Conservation (phyloP, 2,797 vertebrate species). For the Mionectes olivaceus region DNA sequence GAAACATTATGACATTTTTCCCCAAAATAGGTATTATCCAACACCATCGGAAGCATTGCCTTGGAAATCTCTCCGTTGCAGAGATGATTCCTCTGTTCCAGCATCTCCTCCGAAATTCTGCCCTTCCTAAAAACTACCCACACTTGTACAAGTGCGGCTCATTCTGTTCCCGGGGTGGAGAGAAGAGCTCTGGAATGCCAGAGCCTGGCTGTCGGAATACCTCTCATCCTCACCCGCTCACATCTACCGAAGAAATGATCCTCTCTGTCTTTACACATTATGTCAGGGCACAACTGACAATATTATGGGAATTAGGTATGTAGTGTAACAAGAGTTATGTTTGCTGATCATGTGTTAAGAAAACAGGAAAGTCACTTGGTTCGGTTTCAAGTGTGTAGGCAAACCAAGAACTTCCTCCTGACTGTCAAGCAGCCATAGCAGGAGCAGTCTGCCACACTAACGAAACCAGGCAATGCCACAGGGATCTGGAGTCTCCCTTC, state of each 20-base stretch:
- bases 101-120: neutral
- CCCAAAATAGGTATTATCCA: neutral
- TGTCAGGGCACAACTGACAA: slow-evolving; percentile 56
- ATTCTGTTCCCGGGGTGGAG: neutral
- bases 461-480: slow-evolving; percentile 31
- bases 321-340: slow-evolving; percentile 44
- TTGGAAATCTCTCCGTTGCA: neutral
- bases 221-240: slow-evolving; percentile 24
- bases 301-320: slow-evolving; percentile 55
- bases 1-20: neutral
- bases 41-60: neutral
- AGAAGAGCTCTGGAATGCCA: neutral
- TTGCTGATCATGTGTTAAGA: slow-evolving; percentile 59
- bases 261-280: slow-evolving; percentile 48
- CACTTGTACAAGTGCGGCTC: neutral
- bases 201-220: slow-evolving; percentile 17
- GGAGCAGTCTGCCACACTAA: neutral
- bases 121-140: neutral
- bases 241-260: neutral
- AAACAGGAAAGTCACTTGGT: slow-evolving; percentile 63
- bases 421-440: slow-evolving; percentile 35
- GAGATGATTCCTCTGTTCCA: neutral
- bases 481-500: slow-evolving; percentile 18
- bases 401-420: slow-evolving; percentile 30
- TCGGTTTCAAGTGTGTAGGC: slow-evolving; percentile 57